Evolutionary conservation across 2,113 vertebrate genomes (phyloP), one percentile per base, ranked within the genome.

Genomic region (Carlito syrichta): DNA sequence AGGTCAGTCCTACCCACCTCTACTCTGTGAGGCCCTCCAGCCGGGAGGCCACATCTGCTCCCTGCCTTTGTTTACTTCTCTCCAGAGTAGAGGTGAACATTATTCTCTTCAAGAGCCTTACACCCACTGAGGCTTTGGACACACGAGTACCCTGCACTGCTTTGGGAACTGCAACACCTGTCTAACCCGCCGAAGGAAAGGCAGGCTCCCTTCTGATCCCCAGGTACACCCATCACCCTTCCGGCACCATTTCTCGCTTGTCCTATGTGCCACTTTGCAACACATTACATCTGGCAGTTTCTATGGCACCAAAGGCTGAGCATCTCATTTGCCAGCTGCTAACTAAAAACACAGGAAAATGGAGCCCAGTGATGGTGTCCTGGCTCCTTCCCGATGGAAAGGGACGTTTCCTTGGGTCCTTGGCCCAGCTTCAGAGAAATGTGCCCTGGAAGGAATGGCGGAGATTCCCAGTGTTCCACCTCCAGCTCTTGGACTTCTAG

Each of bases 401-500:
- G 43, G 40, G 86, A 83, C 86, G 63, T 9, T 95, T 95, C 43
- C 86, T 50, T 86, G 45, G 62, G 35, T 74, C 1, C 0, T 52
- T 62, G 89, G 90, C 83, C 68, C 35, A 79, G 78, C 71, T 63
- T 8, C 25, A 27, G 77, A 81, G 97, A 96, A 96, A 93, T 27
- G 56, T 78, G 97, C 96, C 86, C 84, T 97, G 97, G 98, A 97
- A 96, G 79, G 1, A 87, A 48, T 97, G 95, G 95, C 27, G 96
- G 95, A 89, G 86, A 98, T 97, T 98, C 96, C 97, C 93, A 30
- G 35, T 63, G 93, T 98, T 97, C 73, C 86, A 79, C 20, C 23
- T 12, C 12, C 94, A 22, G 12, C 94, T 22, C 68, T 12, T 19
- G 0, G 6, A 83, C 77, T 84, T 91, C 32, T 1, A 91, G 38